Base-by-base conservation (phyloP, 2,797 vertebrate species). In the Eulemur albifrons region DNA sequence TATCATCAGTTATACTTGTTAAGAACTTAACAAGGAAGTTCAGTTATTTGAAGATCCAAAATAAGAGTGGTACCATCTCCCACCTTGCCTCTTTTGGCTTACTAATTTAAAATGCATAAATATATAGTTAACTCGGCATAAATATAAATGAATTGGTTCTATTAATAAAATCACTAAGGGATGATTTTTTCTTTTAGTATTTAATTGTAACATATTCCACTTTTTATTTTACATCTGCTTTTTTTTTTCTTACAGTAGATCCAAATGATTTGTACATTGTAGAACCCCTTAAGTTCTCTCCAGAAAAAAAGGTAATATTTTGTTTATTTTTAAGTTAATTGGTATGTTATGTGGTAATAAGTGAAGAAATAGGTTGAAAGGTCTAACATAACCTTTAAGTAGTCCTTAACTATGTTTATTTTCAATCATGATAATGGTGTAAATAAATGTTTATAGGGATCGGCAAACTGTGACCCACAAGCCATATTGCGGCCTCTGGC, bases 201-300 rank as follows among this genome's bases (percentile, higher is more conserved):
- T 69, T 96, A 93, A 73, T 93, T 57, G 48, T 59, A 92, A 50
- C n/a, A 69, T 84, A 75, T 83, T 63, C 43, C 14, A 38, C 45
- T 94, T 96, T 88, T 57, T 38, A 97, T 98, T 98, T 99, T 98
- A 98, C 95, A 98, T 98, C 48, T 97, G 89, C 97, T 98, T 98
- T 99, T 98, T 40, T 40, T 99, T 98, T 99, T 98, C 97, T 94
- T 99, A 81, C 98, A 99, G 99, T 99, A 98, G 99, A 99, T 98
- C 99, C 99, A 97, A 99, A 99, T 99, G 99, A 99, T 98, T 99
- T 99, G 98, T 99, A 99, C 99, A 99, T 99, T 99, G 99, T 99
- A 98, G 99, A 99, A 99, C 99, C 99, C 94, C 99, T 99, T 98
- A 99, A 99, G 98, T 99, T 99, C 99, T 99, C 99, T 98, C 99